A percentile compares a stretch with the other conserved stretches of the same genome.
Evolutionary conservation across 2,113 vertebrate genomes (phyloP).

Genomic region (Poecile atricapillus): DNA sequence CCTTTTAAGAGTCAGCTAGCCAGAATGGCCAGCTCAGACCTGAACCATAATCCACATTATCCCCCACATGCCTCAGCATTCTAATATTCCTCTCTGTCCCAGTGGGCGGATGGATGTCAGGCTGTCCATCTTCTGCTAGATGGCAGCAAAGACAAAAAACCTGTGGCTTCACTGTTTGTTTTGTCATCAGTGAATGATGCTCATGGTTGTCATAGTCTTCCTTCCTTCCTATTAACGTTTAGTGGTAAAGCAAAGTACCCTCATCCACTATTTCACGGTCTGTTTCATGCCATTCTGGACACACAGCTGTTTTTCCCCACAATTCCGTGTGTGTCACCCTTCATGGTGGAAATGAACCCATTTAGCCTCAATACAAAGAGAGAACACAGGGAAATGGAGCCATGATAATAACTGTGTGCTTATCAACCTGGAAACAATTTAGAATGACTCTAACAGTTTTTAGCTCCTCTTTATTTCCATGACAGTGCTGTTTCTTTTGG

Average conservation of each 20-base stretch:
- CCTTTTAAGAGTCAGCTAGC: neutral
- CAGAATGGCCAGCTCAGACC: neutral
- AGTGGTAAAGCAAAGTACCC: neutral
- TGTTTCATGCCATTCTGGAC: neutral
- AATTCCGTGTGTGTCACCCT: neutral
- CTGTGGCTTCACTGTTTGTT: neutral
- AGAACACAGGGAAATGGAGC: neutral
- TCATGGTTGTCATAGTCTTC: neutral
- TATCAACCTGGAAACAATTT: neutral
- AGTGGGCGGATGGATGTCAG: neutral
- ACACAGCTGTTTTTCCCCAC: neutral
- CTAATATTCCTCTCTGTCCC: neutral
- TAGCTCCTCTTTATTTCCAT: neutral
- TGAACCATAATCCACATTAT: neutral
- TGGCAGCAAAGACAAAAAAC: slow-evolving; percentile 53
- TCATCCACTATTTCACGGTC: neutral
- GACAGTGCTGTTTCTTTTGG: neutral
- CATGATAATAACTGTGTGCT: neutral
- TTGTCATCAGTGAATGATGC: neutral
- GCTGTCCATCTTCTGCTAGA: slow-evolving; percentile 5
- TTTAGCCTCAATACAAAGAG: neutral
- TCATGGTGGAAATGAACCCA: neutral
- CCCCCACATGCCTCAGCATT: neutral
- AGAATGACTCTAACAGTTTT: neutral
- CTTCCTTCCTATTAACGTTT: neutral